Base-by-base conservation (phyloP, 2,113 vertebrate genomes). In the Condylura cristata region DNA sequence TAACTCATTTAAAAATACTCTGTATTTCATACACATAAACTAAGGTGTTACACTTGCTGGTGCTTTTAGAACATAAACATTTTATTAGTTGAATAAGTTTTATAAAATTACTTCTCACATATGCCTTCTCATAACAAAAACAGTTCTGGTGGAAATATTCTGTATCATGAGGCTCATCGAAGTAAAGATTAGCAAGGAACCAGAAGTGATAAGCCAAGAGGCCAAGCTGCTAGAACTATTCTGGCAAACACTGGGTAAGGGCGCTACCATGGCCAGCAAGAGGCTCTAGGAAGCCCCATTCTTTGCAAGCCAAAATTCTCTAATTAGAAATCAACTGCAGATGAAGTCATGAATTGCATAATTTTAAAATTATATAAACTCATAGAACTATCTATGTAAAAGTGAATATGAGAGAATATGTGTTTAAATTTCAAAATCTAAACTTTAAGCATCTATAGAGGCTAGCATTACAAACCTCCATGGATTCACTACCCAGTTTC, bases 271-370 rank as follows among this genome's bases (percentile, higher is more conserved):
- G 37, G 28, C 34, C 24, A 85, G 18, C n/a, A 75, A 86, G 24
- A 16, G 56, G 51, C 13, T 80, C 87, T 63, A 46, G 26, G 87
- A 82, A 82, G 70, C 16, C 34, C 44, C 48, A 18, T 41, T 86
- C 14, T 6, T 74, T 86, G 41, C 28, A 85, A 70, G 41, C 26
- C 18, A 9, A n/a, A 89, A 61, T 41, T 83, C 75, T 51, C 68
- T 58, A 81, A n/a, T 51, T 91, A 68, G 61, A 87, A 88, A 92
- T 34, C 44, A 89, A 60, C 48, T 65, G 70, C 53, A 82, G 76
- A 51, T 82, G 2, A 41, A 82, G 34, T 82, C 44, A 76, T 61
- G 44, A 89, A 71, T 65, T 63, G 44, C 30, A 32, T 92, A 8
- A 88, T 63, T 28, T 78, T 63, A 48, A 80, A 63, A n/a, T 32